A percentile compares a stretch with the other conserved stretches of the same genome.
Evolutionary conservation across 2,797 vertebrate genomes (phyloP).

Genomic region (Sebastes hubbsi): DNA sequence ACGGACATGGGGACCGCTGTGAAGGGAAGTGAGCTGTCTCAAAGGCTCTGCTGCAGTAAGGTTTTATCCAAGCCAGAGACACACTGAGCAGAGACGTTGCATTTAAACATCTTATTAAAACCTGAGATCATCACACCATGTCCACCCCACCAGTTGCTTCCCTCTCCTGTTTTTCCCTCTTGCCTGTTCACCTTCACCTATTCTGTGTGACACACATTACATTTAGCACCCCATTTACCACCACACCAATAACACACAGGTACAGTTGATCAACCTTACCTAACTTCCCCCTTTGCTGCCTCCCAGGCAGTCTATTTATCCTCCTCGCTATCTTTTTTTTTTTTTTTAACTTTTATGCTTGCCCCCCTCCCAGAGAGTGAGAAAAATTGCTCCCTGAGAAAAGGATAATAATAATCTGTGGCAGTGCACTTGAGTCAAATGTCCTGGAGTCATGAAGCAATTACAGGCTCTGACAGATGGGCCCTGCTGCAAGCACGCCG

Average conservation of each 20-base stretch:
- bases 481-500: slow-evolving; percentile 69
- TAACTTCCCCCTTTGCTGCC: slow-evolving; percentile 61
- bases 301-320: slow-evolving; percentile 66
- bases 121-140: slow-evolving; percentile 1
- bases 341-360: slow-evolving; percentile 62
- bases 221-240: slow-evolving; percentile 58
- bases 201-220: slow-evolving; percentile 38
- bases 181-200: slow-evolving; percentile 35
- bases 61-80: background rate
- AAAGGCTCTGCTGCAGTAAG: background rate
- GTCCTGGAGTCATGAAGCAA: slow-evolving; percentile 82
- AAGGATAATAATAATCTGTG: slow-evolving; percentile 85
- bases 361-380: slow-evolving; percentile 56
- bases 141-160: background rate
- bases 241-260: slow-evolving; percentile 46
- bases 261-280: slow-evolving; percentile 63
- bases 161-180: background rate
- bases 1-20: slow-evolving; percentile 9
- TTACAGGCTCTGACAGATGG: slow-evolving; percentile 84
- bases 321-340: slow-evolving; percentile 52
- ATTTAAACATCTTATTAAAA: slow-evolving; percentile 43
- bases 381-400: slow-evolving; percentile 76
- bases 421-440: slow-evolving; percentile 83
- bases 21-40: slow-evolving; percentile 3
- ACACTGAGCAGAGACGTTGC: slow-evolving; percentile 2